These are phyloP conservation scores for Sycophila sp. DNA, from an alignment of 1,140 invertebrate genomes.

Conservation along the genomic window DNA sequence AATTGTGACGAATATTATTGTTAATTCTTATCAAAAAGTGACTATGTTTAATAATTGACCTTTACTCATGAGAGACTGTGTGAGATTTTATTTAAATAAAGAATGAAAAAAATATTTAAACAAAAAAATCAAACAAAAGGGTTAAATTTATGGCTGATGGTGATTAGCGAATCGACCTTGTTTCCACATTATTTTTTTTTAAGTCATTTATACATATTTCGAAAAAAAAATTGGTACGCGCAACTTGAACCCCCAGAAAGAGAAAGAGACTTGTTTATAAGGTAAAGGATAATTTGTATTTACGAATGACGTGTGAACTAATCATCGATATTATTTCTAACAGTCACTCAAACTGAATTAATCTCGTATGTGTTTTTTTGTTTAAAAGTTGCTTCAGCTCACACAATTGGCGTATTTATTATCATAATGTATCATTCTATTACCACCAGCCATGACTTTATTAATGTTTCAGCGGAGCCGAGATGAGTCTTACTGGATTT, in stretches of 20 bases:
- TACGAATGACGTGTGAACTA: conserved; percentile 41
- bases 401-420: conserved; percentile 42
- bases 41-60: conserved; percentile 33
- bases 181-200: conserved; percentile 16
- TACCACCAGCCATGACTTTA: conserved; percentile 62
- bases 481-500: conserved; percentile 15
- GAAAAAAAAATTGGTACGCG: not conserved
- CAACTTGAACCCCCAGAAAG: conserved; percentile 21
- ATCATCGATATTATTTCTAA: conserved; percentile 35
- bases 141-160: conserved; percentile 59
- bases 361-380: conserved; percentile 53
- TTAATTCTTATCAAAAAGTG: conserved; percentile 21
- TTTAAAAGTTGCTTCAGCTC: conserved; percentile 52
- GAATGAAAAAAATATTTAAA: conserved; percentile 44
- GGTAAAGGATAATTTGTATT: conserved; percentile 40
- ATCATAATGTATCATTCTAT: conserved; percentile 38
- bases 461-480: conserved; percentile 44
- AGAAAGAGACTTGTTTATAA: conserved; percentile 33
- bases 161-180: conserved; percentile 41
- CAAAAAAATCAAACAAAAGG: conserved; percentile 39
- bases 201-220: conserved; percentile 5
- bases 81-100: conserved; percentile 62
- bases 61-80: conserved; percentile 48
- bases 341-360: conserved; percentile 50
- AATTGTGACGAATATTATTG: conserved; percentile 26